Evolutionary conservation across 2,888 invertebrate species (phyloP).

Genomic region (Tetranychus truncatus): DNA sequence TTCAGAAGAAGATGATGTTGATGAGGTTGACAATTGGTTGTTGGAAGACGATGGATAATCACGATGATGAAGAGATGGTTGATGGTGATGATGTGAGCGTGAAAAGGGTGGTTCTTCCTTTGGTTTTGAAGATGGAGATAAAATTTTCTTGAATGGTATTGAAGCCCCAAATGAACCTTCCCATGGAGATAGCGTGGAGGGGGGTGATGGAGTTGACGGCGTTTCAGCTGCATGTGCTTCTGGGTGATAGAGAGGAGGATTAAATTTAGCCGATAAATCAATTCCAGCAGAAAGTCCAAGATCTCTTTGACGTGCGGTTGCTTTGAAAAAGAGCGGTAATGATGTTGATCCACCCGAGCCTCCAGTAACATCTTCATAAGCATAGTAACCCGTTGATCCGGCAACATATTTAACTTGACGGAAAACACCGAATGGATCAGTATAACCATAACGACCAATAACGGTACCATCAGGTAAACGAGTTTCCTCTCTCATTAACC

Average conservation of each 20-base stretch:
- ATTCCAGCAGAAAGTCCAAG: background rate
- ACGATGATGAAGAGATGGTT: background rate
- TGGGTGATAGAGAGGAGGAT: constrained; percentile 21
- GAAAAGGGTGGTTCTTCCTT: too few species aligned
- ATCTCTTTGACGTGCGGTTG: constrained; percentile 17
- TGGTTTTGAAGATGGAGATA: background rate
- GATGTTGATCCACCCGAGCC: constrained; percentile 14
- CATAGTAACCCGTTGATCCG: constrained; percentile 19
- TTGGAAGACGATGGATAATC: background rate
- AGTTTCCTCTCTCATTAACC: constrained; percentile 19
- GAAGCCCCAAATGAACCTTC: background rate
- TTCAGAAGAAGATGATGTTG: background rate
- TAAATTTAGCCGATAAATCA: constrained; percentile 16
- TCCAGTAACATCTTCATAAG: constrained; percentile 17
- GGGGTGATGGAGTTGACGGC: background rate
- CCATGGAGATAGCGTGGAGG: background rate
- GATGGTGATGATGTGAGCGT: background rate
- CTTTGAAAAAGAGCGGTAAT: constrained; percentile 13
- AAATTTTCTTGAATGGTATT: background rate
- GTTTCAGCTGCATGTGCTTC: constrained; percentile 15
- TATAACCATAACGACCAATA: constrained; percentile 21
- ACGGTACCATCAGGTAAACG: constrained; percentile 21
- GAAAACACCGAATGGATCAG: constrained; percentile 20
- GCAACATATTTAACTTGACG: constrained; percentile 19
- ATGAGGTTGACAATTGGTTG: background rate